phyloP scores from a whole-genome alignment of 2,888 invertebrate genomes.

The Tubiluchus corallicola region DNA sequence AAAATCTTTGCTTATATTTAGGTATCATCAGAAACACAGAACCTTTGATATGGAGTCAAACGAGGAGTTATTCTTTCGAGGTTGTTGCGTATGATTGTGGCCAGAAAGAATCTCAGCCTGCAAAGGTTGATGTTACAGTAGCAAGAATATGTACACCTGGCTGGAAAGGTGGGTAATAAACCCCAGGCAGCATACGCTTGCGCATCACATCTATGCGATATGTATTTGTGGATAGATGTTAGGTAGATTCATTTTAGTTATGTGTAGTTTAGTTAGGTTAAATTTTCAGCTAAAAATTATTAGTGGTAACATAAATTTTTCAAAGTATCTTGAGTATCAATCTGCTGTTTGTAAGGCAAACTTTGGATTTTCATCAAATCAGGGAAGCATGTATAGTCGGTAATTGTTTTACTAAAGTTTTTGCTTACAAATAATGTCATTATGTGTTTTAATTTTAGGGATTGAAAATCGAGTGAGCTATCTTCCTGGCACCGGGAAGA shows the following conservation, averaged over 20 bases:
- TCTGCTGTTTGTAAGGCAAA: too few relatives aligned
- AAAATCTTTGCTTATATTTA: constrained; percentile 12
- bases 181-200: too few relatives aligned
- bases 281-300: too few relatives aligned
- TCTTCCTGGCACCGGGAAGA: constrained; percentile 57
- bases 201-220: too few relatives aligned
- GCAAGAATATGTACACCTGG: constrained; percentile 56
- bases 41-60: constrained; percentile 71
- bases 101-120: constrained; percentile 77
- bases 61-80: constrained; percentile 86
- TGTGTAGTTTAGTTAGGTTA: too few relatives aligned
- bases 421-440: too few relatives aligned
- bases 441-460: constrained; percentile 32
- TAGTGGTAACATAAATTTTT: too few relatives aligned
- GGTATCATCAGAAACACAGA: constrained; percentile 75
- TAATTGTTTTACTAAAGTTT: too few relatives aligned
- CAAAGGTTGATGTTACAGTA: constrained; percentile 89
- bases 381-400: too few relatives aligned
- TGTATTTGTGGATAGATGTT: not conserved
- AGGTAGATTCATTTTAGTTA: too few relatives aligned
- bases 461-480: constrained; percentile 69
- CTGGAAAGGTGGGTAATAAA: constrained; percentile 42
- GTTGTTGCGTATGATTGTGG: constrained; percentile 96
- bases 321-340: too few relatives aligned
- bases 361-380: too few relatives aligned